Conservation (phyloP, 2,113 vertebrate genomes). For the Platycercus adscitus region DNA sequence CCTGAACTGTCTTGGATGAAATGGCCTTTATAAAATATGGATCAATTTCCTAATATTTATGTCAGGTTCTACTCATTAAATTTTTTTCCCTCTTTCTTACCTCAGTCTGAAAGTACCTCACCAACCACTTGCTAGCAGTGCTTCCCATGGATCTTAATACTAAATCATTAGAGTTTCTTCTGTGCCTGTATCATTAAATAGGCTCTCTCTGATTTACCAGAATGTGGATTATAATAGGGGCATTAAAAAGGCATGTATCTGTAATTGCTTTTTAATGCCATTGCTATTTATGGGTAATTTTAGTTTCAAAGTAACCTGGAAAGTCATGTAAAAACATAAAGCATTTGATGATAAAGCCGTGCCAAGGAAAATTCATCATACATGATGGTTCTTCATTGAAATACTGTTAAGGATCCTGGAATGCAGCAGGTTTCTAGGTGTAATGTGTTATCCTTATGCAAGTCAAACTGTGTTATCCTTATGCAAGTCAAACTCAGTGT, state of each 20-base stretch:
- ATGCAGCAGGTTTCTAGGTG: not conserved
- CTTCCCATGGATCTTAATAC: not conserved
- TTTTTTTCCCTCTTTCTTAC: not conserved
- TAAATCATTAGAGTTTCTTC: not conserved
- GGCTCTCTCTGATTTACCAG: slow-evolving; percentile 14
- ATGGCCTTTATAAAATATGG: slow-evolving; percentile 34
- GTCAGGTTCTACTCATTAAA: not conserved
- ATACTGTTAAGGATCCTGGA: not conserved
- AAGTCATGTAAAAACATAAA: slow-evolving; percentile 9
- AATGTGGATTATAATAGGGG: not conserved
- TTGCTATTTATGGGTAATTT: not conserved
- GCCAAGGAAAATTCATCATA: not conserved
- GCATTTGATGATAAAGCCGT: not conserved
- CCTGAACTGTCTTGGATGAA: slow-evolving; percentile 17
- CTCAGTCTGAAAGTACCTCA: not conserved
- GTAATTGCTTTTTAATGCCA: slow-evolving; percentile 36
- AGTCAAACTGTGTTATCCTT: not conserved
- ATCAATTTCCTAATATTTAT: slow-evolving; percentile 44
- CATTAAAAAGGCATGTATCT: slow-evolving; percentile 41
- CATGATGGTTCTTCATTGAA: not conserved
- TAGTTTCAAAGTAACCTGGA: slow-evolving; percentile 6
- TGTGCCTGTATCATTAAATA: slow-evolving; percentile 3
- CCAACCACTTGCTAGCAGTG: not conserved
- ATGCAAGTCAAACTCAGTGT: not conserved
- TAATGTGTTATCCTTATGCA: not conserved